A percentile compares a stretch with the other conserved stretches of the same genome.
These are phyloP conservation scores for Tetraneura akinire DNA, from an alignment of 1,140 invertebrate species.

Conservation along the genomic window DNA sequence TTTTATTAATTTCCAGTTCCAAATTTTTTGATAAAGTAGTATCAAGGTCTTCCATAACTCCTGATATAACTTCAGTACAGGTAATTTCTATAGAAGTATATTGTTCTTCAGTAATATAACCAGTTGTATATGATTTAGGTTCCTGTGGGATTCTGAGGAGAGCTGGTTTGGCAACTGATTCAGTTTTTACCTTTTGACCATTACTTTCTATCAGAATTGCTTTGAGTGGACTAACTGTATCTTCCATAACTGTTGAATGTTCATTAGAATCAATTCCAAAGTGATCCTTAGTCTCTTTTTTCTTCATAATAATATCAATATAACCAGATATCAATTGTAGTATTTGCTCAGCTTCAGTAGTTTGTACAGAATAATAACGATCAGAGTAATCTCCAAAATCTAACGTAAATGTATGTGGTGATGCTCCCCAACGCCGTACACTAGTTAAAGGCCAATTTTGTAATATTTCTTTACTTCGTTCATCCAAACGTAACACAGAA, in stretches of 20 bases:
- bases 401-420: slow-evolving; percentile 95
- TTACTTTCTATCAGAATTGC: slow-evolving; percentile 88
- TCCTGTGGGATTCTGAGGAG: slow-evolving; percentile 70
- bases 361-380: slow-evolving; percentile 97
- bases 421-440: slow-evolving; percentile 94
- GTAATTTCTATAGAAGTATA: slow-evolving; percentile 44
- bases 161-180: slow-evolving; percentile 90
- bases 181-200: slow-evolving; percentile 77
- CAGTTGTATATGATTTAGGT: slow-evolving; percentile 22
- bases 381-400: slow-evolving; percentile 99
- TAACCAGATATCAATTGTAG: slow-evolving; percentile 96
- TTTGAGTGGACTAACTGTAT: slow-evolving; percentile 87
- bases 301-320: slow-evolving; percentile 98
- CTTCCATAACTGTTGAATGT: slow-evolving; percentile 97
- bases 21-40: slow-evolving; percentile 99
- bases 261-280: slow-evolving; percentile 97
- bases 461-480: slow-evolving; percentile 94
- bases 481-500: slow-evolving; percentile 92
- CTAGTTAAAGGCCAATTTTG: slow-evolving; percentile 95
- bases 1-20: slow-evolving; percentile 87
- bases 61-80: slow-evolving; percentile 79
- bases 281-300: slow-evolving; percentile 93
- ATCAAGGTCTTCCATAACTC: slow-evolving; percentile 97
- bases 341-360: slow-evolving; percentile 97
- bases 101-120: slow-evolving; percentile 44